phyloP scores from a whole-genome alignment of 2,797 vertebrate genomes.

The Aeoliscus strigatus region DNA sequence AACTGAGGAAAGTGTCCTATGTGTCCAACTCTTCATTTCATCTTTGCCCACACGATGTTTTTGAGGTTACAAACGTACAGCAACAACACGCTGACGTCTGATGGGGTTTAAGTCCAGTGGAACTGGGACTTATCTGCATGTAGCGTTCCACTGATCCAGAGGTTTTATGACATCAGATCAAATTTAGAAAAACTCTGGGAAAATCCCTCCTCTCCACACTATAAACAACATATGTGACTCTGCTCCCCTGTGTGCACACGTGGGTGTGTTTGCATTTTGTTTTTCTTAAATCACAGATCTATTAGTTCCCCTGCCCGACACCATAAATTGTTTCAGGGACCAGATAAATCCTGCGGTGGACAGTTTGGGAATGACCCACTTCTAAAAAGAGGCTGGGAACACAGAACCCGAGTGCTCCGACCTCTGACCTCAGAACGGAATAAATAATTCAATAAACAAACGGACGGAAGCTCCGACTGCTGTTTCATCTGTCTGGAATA shows the following conservation, averaged over 20 bases:
- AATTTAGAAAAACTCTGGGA: slow-evolving; percentile 34
- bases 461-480: slow-evolving; percentile 38
- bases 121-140: no score
- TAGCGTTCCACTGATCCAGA: no score
- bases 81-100: no score
- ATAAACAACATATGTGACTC: slow-evolving; percentile 12
- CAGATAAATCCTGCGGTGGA: slow-evolving; percentile 46
- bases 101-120: no score
- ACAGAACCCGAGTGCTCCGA: slow-evolving; percentile 28
- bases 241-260: slow-evolving; percentile 3
- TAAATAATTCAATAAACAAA: slow-evolving; percentile 63
- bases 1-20: no score
- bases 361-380: slow-evolving; percentile 39
- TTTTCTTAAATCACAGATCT: slow-evolving; percentile 49
- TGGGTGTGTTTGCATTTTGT: slow-evolving; percentile 52
- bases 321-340: slow-evolving; percentile 54
- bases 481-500: slow-evolving; percentile 27
- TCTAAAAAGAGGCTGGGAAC: slow-evolving; percentile 67
- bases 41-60: no score
- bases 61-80: no score
- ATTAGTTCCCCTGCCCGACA: slow-evolving; percentile 52
- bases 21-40: no score
- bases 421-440: slow-evolving; percentile 56
- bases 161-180: no score
- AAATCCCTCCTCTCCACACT: slow-evolving; percentile 17